Evolutionary conservation across 2,888 invertebrate species (phyloP).

Genomic region (Erannis defoliaria): DNA sequence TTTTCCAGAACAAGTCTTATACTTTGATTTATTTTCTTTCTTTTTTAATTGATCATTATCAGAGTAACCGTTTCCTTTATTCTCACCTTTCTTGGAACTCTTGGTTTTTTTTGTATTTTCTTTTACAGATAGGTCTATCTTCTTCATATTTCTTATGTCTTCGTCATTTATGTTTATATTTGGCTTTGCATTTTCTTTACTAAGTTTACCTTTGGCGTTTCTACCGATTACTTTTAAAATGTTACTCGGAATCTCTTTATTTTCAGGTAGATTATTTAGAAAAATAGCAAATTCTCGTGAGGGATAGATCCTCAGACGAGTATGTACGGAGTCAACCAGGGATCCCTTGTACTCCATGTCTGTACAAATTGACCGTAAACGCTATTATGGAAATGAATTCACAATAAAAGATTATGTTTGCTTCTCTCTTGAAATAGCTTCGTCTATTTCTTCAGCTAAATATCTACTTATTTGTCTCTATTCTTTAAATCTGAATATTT

Average conservation of each 20-base stretch:
- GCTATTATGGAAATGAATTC: neutral
- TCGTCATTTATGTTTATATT: neutral
- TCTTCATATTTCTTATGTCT: neutral
- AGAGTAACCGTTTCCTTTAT: neutral
- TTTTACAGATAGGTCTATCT: neutral
- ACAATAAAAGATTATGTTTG: neutral
- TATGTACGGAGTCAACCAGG: neutral
- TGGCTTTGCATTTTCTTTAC: neutral
- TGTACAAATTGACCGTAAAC: neutral
- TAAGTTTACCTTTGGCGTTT: neutral
- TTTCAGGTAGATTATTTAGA: conserved; percentile 4
- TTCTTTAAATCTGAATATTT: too few relatives aligned
- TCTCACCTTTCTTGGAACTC: neutral
- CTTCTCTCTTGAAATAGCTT: neutral
- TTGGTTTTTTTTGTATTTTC: neutral
- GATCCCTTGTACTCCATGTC: neutral
- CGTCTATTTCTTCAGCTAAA: neutral
- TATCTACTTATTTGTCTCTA: too few relatives aligned
- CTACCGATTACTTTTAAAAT: conserved; percentile 18
- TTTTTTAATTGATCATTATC: neutral
- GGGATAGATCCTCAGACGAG: neutral
- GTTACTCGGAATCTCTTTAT: conserved; percentile 13
- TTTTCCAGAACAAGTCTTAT: neutral
- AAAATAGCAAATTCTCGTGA: neutral
- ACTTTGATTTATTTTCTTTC: neutral